Base-by-base conservation (phyloP, 2,113 vertebrate genomes). In the Corvus cornix region DNA sequence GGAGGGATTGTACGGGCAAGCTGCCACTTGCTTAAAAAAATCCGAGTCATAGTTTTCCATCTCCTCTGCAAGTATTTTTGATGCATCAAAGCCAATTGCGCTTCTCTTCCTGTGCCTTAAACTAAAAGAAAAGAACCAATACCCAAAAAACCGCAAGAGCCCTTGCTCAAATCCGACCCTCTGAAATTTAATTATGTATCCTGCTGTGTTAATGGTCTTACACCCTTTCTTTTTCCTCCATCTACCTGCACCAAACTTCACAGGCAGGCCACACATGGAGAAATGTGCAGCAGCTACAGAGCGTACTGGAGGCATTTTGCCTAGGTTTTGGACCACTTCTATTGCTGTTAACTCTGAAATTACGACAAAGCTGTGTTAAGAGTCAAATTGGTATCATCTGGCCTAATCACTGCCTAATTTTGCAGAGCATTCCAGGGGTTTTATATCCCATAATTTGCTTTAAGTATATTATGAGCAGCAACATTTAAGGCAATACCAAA, bases 321-420 rank as follows among this genome's bases (percentile, higher is more conserved):
- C 44, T 81, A 13, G 28, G 18, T 89, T 94, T 96, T 93, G 85
- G 60, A 55, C 31, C 48, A 72, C 68, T 84, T 93, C 37, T 31
- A 51, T 51, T 87, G 49, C 90, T 89, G 4, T 88, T 92, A 94
- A 49, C n/a, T 84, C 60, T 90, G 86, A 85, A 89, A 82, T 95
- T 93, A 78, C 0, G 3, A 43, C 76, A 79, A 11, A 84, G 37
- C 90, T 95, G 41, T 89, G 28, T 81, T 88, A 86, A 75, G 18
- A 96, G 41, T 95, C 80, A 95, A 93, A 93, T 89, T 72, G 64
- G 49, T 94, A 73, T 96, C 83, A 88, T 94, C 92, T 95, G 88
- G 90, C 64, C 88, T 94, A 90, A 96, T 95, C 76, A 51, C 69
- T 93, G 94, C 55, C 84, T 95, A 93, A 95, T 95, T 95, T 94